phyloP scores from a whole-genome alignment of 2,113 vertebrate species.

The Bufo gargarizans region DNA sequence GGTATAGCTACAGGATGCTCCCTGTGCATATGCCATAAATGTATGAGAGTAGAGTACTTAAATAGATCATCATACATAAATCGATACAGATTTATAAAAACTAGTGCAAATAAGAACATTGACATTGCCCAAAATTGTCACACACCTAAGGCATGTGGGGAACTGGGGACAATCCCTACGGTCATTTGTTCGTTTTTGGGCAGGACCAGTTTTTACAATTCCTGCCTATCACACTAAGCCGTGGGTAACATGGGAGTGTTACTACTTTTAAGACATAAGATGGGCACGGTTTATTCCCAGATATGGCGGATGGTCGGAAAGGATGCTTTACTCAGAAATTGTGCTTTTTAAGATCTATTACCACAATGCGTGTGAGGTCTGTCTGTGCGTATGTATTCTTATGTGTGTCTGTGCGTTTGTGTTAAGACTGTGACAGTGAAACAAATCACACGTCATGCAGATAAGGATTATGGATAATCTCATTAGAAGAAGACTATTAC shows the following conservation, averaged over 20 bases:
- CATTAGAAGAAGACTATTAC: neutral
- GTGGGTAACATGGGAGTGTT: neutral
- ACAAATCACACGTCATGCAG: neutral
- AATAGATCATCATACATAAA: too few relatives aligned
- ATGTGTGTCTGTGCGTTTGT: neutral
- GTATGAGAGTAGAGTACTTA: too few relatives aligned
- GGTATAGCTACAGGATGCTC: too few relatives aligned
- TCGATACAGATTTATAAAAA: neutral
- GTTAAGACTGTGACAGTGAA: slow-evolving; percentile 10
- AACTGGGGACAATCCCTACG: neutral
- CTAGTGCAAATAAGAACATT: neutral
- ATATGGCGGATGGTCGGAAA: neutral
- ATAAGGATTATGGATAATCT: neutral
- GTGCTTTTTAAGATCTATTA: neutral
- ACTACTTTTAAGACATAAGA: neutral
- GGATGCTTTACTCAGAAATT: neutral
- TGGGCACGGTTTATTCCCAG: neutral
- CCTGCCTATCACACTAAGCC: neutral
- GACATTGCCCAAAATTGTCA: neutral
- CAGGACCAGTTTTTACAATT: neutral
- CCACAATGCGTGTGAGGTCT: neutral
- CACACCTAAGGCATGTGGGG: neutral
- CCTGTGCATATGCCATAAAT: too few relatives aligned
- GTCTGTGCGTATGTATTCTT: neutral
- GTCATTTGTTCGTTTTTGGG: neutral